Percentiles rank a stretch among this genome's conserved stretches.
phyloP scores from a whole-genome alignment of 92 coral and sea anemone genomes.

The Meandrina meandrites region DNA sequence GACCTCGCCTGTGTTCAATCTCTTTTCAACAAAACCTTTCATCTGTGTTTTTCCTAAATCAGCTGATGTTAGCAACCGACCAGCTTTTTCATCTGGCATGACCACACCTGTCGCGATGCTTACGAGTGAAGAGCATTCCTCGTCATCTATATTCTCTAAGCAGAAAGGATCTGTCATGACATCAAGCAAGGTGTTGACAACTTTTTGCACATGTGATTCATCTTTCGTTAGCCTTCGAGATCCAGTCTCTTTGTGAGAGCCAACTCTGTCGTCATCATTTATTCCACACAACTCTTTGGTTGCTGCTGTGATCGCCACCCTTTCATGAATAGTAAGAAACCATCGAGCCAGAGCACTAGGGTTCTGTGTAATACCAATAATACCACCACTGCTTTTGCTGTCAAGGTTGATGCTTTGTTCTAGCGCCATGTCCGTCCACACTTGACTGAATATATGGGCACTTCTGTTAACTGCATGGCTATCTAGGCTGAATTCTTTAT shows the following conservation, averaged over 20 bases:
- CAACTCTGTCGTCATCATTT: neutral
- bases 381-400: constrained; percentile 30
- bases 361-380: constrained; percentile 39
- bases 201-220: no score
- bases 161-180: no score
- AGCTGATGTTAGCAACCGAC: neutral
- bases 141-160: no score
- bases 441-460: constrained; percentile 42
- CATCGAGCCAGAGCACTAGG: constrained; percentile 38
- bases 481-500: neutral
- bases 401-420: constrained; percentile 53
- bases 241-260: neutral
- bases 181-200: no score
- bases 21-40: constrained; percentile 9
- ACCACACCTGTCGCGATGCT: constrained; percentile 41
- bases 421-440: constrained; percentile 61
- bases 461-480: constrained; percentile 44
- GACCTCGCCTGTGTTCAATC: constrained; percentile 16
- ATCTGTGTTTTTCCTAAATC: constrained; percentile 19
- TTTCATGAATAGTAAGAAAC: constrained; percentile 43
- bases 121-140: no score
- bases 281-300: constrained; percentile 34
- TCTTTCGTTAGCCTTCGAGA: no score
- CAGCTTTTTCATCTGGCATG: constrained; percentile 5
- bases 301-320: constrained; percentile 48